A percentile compares a stretch with the other conserved stretches of the same genome.
Conservation (phyloP, 2,888 invertebrate genomes). For the Oscheius myriophilus region DNA sequence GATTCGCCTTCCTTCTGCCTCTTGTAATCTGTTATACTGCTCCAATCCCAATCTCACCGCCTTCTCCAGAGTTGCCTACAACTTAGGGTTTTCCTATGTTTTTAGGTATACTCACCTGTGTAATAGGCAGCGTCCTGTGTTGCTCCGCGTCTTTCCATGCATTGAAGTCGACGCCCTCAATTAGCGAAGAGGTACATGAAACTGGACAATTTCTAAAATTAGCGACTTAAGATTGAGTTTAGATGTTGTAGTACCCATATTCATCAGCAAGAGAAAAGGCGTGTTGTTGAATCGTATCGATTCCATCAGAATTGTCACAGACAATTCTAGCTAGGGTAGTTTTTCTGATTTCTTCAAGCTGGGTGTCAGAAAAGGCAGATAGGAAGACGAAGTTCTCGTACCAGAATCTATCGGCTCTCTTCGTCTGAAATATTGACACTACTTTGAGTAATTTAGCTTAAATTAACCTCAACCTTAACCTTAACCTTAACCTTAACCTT, state of each 20-base stretch:
- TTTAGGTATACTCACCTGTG: slow-evolving; percentile 35
- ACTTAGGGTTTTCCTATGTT: too few relatives aligned
- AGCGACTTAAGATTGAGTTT: too few relatives aligned
- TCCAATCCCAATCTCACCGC: slow-evolving; percentile 64
- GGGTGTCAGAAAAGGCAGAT: slow-evolving; percentile 66
- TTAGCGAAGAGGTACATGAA: slow-evolving; percentile 62
- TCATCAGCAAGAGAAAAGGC: slow-evolving; percentile 66
- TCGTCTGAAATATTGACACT: slow-evolving; percentile 38
- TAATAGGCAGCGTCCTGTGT: slow-evolving; percentile 63
- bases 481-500: neutral
- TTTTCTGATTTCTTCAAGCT: slow-evolving; percentile 66
- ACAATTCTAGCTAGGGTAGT: slow-evolving; percentile 65
- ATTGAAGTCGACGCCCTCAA: slow-evolving; percentile 51
- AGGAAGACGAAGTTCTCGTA: slow-evolving; percentile 71
- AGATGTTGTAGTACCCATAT: too few relatives aligned
- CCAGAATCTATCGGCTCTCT: slow-evolving; percentile 69
- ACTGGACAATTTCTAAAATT: slow-evolving; percentile 68
- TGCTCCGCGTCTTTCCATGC: slow-evolving; percentile 67
- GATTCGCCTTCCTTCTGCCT: slow-evolving; percentile 56
- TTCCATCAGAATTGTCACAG: slow-evolving; percentile 68
- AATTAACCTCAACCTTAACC: neutral
- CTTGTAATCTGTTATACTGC: slow-evolving; percentile 61
- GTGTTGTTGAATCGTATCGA: slow-evolving; percentile 64
- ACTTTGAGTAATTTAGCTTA: neutral
- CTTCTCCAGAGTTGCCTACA: slow-evolving; percentile 65